Conservation (phyloP, 2,888 invertebrate genomes). For the Agonopterix arenella region DNA sequence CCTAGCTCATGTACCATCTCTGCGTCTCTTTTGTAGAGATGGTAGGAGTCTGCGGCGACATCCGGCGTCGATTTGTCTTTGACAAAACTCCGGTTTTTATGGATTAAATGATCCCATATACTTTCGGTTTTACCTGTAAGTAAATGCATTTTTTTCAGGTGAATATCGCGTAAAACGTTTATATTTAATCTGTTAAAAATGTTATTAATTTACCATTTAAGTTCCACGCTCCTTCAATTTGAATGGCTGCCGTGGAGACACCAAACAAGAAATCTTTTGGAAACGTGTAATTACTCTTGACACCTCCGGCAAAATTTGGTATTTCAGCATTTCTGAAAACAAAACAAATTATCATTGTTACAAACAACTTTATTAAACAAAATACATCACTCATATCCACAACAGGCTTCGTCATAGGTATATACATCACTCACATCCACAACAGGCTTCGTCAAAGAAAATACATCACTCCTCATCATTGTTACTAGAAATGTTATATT, state of each 20-base stretch:
- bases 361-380: no score
- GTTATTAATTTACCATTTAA: constrained; percentile 44
- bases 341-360: constrained; percentile 2
- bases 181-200: background rate
- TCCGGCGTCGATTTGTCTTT: constrained; percentile 78
- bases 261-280: constrained; percentile 78
- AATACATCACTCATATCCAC: no score
- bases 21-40: constrained; percentile 79
- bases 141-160: background rate
- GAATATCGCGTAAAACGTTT: background rate
- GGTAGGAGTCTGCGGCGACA: constrained; percentile 82
- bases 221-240: constrained; percentile 79
- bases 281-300: constrained; percentile 63
- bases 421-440: no score
- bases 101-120: constrained; percentile 78
- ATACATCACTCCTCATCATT: no score
- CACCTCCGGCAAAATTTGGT: constrained; percentile 52
- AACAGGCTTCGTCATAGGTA: no score
- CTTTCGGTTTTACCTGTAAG: constrained; percentile 79
- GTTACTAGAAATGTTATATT: background rate
- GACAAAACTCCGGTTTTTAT: constrained; percentile 69
- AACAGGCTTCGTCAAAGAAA: no score
- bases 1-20: constrained; percentile 79
- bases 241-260: constrained; percentile 77
- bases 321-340: constrained; percentile 42